These are phyloP conservation scores for Calephelis virginiensis DNA, from an alignment of 1,140 invertebrate species.

Conservation along the genomic window DNA sequence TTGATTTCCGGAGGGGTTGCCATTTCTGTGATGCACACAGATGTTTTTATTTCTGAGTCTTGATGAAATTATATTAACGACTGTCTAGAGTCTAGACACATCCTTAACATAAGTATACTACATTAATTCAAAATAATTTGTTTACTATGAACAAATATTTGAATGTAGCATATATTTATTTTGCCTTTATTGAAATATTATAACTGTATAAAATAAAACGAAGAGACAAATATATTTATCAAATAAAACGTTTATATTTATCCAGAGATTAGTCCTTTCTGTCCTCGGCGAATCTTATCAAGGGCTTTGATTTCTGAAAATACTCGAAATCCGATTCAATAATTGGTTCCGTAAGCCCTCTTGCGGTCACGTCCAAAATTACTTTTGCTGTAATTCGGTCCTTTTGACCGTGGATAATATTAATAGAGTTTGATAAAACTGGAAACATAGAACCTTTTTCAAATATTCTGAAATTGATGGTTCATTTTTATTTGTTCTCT, in stretches of 20 bases:
- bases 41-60: no score
- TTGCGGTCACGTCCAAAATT: conserved; percentile 22
- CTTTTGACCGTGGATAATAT: conserved; percentile 18
- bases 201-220: no score
- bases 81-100: no score
- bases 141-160: no score
- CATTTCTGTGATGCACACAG: no score
- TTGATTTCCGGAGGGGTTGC: no score
- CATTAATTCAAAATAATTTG: no score
- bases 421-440: conserved; percentile 13
- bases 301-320: conserved; percentile 10
- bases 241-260: conserved; percentile 10
- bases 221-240: not conserved
- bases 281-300: conserved; percentile 2
- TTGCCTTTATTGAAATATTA: no score
- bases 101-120: no score
- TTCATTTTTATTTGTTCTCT: not conserved
- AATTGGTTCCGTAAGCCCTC: conserved; percentile 24
- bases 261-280: conserved; percentile 2
- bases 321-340: conserved; percentile 18
- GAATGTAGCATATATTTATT: no score
- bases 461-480: not conserved
- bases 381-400: conserved; percentile 11
- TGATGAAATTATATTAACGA: no score
- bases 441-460: not conserved